Conservation (phyloP, 2,113 vertebrate genomes). For the Caloenas nicobarica region DNA sequence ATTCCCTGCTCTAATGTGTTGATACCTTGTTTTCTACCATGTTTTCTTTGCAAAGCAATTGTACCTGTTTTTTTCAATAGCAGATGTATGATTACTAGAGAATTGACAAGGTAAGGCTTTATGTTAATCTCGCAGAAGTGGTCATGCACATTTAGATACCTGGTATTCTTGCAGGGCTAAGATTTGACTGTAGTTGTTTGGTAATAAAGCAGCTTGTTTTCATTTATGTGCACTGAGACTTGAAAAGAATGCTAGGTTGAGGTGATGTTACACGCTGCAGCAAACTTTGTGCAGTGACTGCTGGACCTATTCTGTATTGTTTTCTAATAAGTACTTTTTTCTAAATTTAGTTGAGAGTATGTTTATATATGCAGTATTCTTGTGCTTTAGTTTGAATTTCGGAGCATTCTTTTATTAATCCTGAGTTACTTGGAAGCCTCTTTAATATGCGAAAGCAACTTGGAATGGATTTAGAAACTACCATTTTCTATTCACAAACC, state of each 20-base stretch:
- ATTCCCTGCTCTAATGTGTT: background rate
- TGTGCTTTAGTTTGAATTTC: background rate
- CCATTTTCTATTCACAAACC: slow-evolving; percentile 2
- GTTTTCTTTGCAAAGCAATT: background rate
- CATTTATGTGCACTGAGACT: background rate
- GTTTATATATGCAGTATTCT: background rate
- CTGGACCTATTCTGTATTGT: background rate
- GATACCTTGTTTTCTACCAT: background rate
- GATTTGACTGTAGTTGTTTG: background rate
- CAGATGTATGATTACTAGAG: background rate
- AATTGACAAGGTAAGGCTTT: background rate
- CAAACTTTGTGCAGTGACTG: background rate
- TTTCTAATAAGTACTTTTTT: background rate
- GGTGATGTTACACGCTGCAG: background rate
- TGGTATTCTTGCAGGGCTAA: background rate
- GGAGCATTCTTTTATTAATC: background rate
- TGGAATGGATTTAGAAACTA: background rate
- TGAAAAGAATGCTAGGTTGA: background rate
- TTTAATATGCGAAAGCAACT: background rate
- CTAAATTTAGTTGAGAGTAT: background rate
- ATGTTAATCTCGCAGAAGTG: background rate
- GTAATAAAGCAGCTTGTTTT: background rate
- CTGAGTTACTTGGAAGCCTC: background rate
- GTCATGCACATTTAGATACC: background rate
- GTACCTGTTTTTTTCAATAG: background rate